Base-by-base conservation (phyloP, 2,888 invertebrate genomes). In the Isoperla grammatica region DNA sequence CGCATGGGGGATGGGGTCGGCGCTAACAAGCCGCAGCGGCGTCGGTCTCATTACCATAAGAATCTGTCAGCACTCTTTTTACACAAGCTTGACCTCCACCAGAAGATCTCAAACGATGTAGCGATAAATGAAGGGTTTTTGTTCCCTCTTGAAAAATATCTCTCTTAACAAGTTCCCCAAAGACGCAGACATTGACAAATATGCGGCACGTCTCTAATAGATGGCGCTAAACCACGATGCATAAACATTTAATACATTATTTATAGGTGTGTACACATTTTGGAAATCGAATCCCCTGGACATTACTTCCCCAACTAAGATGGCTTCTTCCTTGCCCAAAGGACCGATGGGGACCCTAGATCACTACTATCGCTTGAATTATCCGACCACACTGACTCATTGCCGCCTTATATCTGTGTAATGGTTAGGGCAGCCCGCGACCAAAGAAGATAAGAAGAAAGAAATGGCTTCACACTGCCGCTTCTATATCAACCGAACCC, bases 321-420 rank as follows among this genome's bases (percentile, higher is more conserved):
- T 29, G 49, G 29, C 49, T 50, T 50, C 5, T 15, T 50, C 35
- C n/a, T 15, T 29, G 11, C 48, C 48, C 43, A 42, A n/a, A 48
- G 23, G 3, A 20, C 17, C 46, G 13, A 22, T 22, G 46, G 19
- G 46, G 22, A 46, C 29, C 13, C 15, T 50, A 50, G 49, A 50
- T 58, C 58, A 53, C 43, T 48, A 42, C 40, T 58, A 53, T 58
- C 53, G 40, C 42, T 43, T 23, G 35, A 58, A 58, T 58, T 58
- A 58, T 49, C 58, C 53, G 29, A 46, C 49, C 40, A 40, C 12
- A 17, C 40, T 40, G 43, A 42, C 53, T 50, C 58, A 50, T 40
- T 58, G 50, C 50, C 40, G 40, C 37, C 17, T 23, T 53, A 49
- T 40, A 53, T 58, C 50, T 58, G 50, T 43, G 29, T 58, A 58